phyloP scores from a whole-genome alignment of 2,888 invertebrate species.

The Toxonevra muliebris region DNA sequence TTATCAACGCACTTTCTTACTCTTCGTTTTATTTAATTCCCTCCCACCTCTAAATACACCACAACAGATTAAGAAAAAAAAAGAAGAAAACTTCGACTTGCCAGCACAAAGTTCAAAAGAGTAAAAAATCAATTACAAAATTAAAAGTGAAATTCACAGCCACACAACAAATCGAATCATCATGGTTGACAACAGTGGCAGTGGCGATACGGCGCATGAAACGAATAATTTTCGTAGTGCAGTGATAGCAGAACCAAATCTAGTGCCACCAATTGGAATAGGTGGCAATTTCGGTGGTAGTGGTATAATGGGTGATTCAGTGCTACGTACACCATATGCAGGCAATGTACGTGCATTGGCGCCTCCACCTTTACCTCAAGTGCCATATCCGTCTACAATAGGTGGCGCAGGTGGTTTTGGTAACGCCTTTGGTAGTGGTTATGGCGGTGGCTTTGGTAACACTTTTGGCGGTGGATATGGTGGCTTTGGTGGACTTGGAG shows the following conservation, averaged over 20 bases:
- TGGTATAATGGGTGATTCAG: constrained; percentile 24
- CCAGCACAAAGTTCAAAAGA: constrained; percentile 39
- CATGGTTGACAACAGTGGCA: constrained; percentile 52
- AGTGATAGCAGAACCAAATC: constrained; percentile 51
- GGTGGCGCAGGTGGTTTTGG: constrained; percentile 33
- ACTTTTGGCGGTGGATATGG: constrained; percentile 39
- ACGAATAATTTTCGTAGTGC: constrained; percentile 53
- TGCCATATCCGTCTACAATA: constrained; percentile 32
- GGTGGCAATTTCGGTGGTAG: constrained; percentile 11
- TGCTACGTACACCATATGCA: constrained; percentile 54
- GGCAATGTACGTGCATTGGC: constrained; percentile 56
- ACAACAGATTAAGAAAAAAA: not conserved
- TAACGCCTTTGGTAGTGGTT: constrained; percentile 43
- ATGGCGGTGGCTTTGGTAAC: constrained; percentile 45
- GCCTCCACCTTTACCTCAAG: constrained; percentile 46
- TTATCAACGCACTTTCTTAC: too few species aligned
- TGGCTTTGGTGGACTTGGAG: constrained; percentile 35
- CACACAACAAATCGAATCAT: too few species aligned
- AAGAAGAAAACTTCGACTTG: not conserved
- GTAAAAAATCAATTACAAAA: too few species aligned
- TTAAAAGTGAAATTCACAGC: too few species aligned
- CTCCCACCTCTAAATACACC: not conserved
- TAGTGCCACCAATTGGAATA: constrained; percentile 45
- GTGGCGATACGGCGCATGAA: not conserved
- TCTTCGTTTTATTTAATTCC: too few species aligned